Evolutionary conservation across 2,888 invertebrate species (phyloP), one percentile per base, ranked within the genome.

Genomic region (Liposcelis brunnea): DNA sequence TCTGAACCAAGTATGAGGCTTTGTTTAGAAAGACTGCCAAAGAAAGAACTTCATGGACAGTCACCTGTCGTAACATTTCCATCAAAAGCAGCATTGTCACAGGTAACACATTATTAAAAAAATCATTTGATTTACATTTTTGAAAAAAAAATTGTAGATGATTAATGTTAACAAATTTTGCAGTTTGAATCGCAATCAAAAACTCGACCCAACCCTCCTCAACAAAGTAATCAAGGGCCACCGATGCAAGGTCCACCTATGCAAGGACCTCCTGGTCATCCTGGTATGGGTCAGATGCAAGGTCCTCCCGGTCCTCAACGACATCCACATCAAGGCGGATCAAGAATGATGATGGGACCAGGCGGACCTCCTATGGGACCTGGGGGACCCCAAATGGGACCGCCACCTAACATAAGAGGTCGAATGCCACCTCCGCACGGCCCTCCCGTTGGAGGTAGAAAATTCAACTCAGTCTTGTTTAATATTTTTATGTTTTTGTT

Each of bases 11-110:
- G 94, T 53, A 77, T 90, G 64, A 72, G 91, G 47, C 68, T 80
- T 58, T 82, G 93, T 49, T 76, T 97, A 75, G 97, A 98, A 53
- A 80, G 90, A 54, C 69, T 98, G 51, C 82, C 90, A n/a, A 87
- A 90, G 63, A 89, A 86, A 61, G 91, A 93, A 59, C 72, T 98
- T 46, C 94, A 99, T 60, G 95, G 95, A 31, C 95, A 95, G 62
- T 78, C 77, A 53, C 94, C 94, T 1, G 80, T 89, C 44, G 95
- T 97, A 43, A 91, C 95, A 36, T 81, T 85, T 61, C 94, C 94
- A 49, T 94, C 89, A 51, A 94, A 94, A 68, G 87, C 90, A 67
- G 81, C 83, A 55, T 62, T 79, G 35, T 72, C 67, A 57, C 74
- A 75, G 61, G 70, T 70, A 55, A 54, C n/a, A n/a, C n/a, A n/a